These are phyloP conservation scores for Penelope pileata DNA, from an alignment of 2,113 vertebrate genomes.

Conservation along the genomic window DNA sequence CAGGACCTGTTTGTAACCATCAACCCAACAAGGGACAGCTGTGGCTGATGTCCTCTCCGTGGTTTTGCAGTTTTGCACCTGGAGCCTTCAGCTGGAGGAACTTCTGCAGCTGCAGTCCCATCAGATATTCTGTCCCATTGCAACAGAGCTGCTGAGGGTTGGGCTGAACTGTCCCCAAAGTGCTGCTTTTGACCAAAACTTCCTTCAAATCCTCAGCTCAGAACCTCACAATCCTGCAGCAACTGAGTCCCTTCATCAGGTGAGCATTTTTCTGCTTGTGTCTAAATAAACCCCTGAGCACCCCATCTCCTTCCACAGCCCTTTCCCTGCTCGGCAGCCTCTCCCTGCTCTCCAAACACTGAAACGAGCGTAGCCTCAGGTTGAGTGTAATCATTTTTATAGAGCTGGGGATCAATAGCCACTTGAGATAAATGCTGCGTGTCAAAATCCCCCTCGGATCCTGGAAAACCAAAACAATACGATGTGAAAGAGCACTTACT, in stretches of 20 bases:
- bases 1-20: neutral
- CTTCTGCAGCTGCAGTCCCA: neutral
- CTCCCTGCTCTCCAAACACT: neutral
- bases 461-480: slow-evolving; percentile 9
- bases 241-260: neutral
- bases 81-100: neutral
- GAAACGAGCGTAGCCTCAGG: neutral
- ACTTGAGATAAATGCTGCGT: slow-evolving; percentile 57
- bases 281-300: neutral
- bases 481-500: slow-evolving; percentile 51
- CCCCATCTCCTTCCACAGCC: fast-evolving
- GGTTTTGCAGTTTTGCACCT: neutral
- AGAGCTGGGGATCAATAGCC: slow-evolving; percentile 71
- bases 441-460: neutral
- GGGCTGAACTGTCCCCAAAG: neutral
- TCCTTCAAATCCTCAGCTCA: neutral
- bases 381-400: slow-evolving; percentile 75
- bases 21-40: neutral
- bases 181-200: neutral
- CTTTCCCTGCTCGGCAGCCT: neutral
- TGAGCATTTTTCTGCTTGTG: neutral
- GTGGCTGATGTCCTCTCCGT: neutral
- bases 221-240: neutral
- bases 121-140: neutral
- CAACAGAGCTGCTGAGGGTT: neutral